Conservation (phyloP, 2,113 vertebrate species). For the Actenoides hombroni region DNA sequence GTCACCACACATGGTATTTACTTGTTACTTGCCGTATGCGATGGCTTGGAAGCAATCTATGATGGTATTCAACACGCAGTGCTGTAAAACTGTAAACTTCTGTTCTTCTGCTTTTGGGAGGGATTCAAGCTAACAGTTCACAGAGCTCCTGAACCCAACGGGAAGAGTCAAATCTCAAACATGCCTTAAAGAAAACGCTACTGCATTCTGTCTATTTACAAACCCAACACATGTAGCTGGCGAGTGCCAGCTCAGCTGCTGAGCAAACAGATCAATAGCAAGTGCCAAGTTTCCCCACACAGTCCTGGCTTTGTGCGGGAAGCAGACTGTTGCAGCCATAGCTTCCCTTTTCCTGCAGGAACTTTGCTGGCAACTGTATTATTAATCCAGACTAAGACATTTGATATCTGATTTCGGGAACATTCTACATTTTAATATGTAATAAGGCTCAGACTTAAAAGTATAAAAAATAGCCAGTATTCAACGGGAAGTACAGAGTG, state of each 20-base stretch:
- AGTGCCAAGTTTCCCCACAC: constrained; percentile 28
- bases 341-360: constrained; percentile 52
- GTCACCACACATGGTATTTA: neutral
- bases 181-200: neutral
- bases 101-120: neutral
- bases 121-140: neutral
- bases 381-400: neutral
- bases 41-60: neutral
- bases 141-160: neutral
- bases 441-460: neutral
- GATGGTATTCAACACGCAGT: neutral
- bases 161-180: constrained; percentile 25
- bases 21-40: neutral
- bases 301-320: constrained; percentile 16
- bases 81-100: neutral
- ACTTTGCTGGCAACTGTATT: constrained; percentile 15
- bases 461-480: neutral
- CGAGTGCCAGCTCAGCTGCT: constrained; percentile 19
- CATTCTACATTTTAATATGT: neutral
- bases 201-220: constrained; percentile 43
- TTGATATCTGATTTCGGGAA: neutral
- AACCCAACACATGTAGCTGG: constrained; percentile 27
- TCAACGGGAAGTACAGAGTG: neutral
- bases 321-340: constrained; percentile 18
- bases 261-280: constrained; percentile 37